Base-by-base conservation (phyloP, 2,113 vertebrate genomes). In the Peromyscus californicus region DNA sequence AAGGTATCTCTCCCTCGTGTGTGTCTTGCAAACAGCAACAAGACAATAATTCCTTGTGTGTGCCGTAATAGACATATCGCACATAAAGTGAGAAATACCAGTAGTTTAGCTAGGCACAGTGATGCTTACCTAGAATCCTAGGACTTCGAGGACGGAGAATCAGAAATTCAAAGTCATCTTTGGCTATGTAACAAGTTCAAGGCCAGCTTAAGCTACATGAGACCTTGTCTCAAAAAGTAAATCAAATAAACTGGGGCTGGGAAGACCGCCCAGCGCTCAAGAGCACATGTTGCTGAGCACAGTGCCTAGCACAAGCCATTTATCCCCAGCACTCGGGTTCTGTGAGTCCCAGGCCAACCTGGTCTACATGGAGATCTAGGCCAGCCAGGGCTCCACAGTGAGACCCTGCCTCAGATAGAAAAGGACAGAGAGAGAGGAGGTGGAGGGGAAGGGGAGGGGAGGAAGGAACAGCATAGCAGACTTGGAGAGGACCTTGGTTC, bases 361-460 rank as follows among this genome's bases (percentile, higher is more conserved):
- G 36, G 17, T n/a, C 36, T 39, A 74, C 19, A 75, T 42, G 19
- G 45, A 78, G 26, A 51, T 51, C 76, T 29, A 79, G 76, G 48
- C 17, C 78, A n/a, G 51, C 79, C 51, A 36, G 51, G 51, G 33
- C 36, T n/a, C 22, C 79, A 57, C 31, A 79, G 31, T 57, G 79
- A 82, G 36, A 24, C 79, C 51, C 51, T 57, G 19, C 45, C 17
- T 54, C 33, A 22, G 51, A 80, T 16, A 78, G 42, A 31, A 78
- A 48, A 29, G 24, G 11, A 13, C 0, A 45, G 74, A 24, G 21
- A 42, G 12, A 33, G 26, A 48, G 24, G 26, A 2, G 7, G 11
- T 24, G 61, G 22, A 42, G 24, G 0, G 5, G 5, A 1, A 15
- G 42, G 42, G 5, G 11, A 26, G 22, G 21, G 8, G 11, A 3